These are phyloP conservation scores for Amiota mariae DNA, from an alignment of 2,888 invertebrate genomes.

Conservation along the genomic window DNA sequence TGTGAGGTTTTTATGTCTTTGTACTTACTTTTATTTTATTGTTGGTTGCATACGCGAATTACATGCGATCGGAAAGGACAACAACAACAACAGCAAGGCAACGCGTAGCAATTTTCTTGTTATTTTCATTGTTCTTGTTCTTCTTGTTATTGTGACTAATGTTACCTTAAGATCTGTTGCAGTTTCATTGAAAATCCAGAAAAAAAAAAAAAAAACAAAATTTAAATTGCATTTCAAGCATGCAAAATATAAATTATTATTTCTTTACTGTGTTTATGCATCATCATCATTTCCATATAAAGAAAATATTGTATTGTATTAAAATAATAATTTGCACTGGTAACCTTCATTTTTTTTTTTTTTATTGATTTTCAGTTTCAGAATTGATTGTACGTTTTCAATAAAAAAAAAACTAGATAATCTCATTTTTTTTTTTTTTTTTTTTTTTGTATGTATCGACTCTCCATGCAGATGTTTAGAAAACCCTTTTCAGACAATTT, in stretches of 20 bases:
- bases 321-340: not conserved
- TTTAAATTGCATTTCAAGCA: not conserved
- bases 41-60: not conserved
- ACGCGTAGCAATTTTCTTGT: constrained; percentile 10
- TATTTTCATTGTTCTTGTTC: not conserved
- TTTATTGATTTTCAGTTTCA: not conserved
- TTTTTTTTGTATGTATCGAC: too few species aligned
- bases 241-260: too few species aligned
- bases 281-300: constrained; percentile 15
- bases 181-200: not conserved
- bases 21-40: not conserved
- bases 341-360: not conserved
- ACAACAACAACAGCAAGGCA: not conserved
- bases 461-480: too few species aligned
- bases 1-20: constrained; percentile 12
- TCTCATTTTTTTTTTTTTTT: too few species aligned
- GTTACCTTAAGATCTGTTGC: constrained; percentile 9
- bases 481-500: too few species aligned
- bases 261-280: constrained; percentile 14
- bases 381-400: not conserved
- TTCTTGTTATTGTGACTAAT: not conserved
- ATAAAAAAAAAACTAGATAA: too few species aligned
- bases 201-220: constrained; percentile 5
- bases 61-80: not conserved
- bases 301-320: too few species aligned